Conservation (phyloP, 2,113 vertebrate species). For the Ictidomys tridecemlineatus region DNA sequence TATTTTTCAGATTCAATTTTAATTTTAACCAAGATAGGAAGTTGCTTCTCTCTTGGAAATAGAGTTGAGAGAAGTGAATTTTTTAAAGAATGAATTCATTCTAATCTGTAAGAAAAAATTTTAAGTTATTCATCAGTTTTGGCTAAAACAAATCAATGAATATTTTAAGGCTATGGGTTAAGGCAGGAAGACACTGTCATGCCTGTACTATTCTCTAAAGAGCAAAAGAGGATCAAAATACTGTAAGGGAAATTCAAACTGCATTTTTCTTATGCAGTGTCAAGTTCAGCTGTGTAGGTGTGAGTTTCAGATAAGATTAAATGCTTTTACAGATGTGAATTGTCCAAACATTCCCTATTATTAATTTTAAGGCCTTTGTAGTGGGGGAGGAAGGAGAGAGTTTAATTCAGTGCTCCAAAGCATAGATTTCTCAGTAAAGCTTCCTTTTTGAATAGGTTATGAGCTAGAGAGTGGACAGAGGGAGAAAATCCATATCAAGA, state of each 20-base stretch:
- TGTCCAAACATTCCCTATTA: neutral
- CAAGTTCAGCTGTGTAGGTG: neutral
- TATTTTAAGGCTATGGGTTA: neutral
- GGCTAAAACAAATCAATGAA: neutral
- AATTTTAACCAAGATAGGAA: neutral
- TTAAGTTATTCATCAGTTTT: slow-evolving; percentile 33
- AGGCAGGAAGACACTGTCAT: neutral
- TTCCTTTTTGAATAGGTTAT: neutral
- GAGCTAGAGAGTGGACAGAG: neutral
- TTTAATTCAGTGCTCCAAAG: neutral
- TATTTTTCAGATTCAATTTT: slow-evolving; percentile 23
- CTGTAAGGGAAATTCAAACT: neutral
- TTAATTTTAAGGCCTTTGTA: slow-evolving; percentile 28
- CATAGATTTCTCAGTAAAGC: slow-evolving; percentile 5
- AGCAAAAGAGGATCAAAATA: neutral
- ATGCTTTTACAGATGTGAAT: neutral
- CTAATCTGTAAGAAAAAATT: neutral
- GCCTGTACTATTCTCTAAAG: neutral
- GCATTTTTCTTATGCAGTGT: neutral
- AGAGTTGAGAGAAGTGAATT: neutral
- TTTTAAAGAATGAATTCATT: slow-evolving; percentile 15
- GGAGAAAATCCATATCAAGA: neutral
- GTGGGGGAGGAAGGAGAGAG: neutral
- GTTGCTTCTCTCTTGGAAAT: neutral
- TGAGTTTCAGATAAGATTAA: slow-evolving; percentile 48